These are phyloP conservation scores for Maccullochella peelii DNA, from an alignment of 2,113 vertebrate genomes.

Conservation along the genomic window DNA sequence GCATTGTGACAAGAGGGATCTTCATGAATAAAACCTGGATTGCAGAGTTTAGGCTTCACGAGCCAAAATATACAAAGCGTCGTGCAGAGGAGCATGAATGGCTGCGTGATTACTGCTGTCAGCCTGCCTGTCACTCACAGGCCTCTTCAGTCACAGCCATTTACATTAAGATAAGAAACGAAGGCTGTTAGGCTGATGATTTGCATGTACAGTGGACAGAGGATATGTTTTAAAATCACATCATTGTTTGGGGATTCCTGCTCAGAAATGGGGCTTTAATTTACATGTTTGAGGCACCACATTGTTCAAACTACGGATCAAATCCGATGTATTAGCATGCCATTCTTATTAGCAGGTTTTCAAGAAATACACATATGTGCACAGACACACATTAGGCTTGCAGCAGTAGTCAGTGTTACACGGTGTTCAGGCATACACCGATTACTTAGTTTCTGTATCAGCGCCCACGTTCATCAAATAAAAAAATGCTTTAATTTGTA, in stretches of 20 bases:
- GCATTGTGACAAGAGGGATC: neutral
- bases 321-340: neutral
- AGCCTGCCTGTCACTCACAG: conserved; percentile 11
- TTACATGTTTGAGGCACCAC: neutral
- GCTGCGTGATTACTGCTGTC: conserved; percentile 39
- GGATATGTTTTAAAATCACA: conserved; percentile 9
- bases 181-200: neutral
- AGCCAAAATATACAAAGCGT: conserved; percentile 7
- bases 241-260: neutral
- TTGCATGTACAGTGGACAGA: neutral
- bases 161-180: neutral
- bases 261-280: neutral
- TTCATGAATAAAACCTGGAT: conserved; percentile 17
- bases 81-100: conserved; percentile 27
- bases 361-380: too few relatives aligned
- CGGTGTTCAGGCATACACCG: too few relatives aligned
- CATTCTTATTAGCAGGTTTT: neutral
- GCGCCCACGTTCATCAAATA: too few relatives aligned
- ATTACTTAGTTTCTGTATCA: too few relatives aligned
- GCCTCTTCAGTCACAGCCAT: neutral
- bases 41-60: neutral
- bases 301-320: neutral
- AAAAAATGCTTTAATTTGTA: too few relatives aligned
- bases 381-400: too few relatives aligned
- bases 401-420: too few relatives aligned